Evolutionary conservation across 2,888 invertebrate genomes (phyloP).

Genomic region (Acronicta alni): DNA sequence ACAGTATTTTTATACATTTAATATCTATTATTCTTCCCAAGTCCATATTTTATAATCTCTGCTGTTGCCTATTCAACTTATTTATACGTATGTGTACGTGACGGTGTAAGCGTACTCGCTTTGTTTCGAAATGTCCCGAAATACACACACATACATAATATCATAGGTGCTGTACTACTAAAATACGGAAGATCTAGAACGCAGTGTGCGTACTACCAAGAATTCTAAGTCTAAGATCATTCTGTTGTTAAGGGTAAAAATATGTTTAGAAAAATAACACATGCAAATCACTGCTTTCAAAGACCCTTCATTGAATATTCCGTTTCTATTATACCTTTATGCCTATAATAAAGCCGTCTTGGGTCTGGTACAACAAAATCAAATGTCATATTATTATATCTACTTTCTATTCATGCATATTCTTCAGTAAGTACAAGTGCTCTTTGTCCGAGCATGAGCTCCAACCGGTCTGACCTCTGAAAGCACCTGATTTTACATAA

Average conservation of each 20-base stretch:
- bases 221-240: constrained; percentile 19
- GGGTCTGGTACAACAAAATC: constrained; percentile 35
- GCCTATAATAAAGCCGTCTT: constrained; percentile 37
- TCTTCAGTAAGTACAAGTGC: constrained; percentile 50
- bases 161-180: background rate
- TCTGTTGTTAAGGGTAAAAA: constrained; percentile 18
- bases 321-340: constrained; percentile 40
- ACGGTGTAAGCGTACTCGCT: constrained; percentile 35
- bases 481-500: constrained; percentile 57
- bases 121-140: constrained; percentile 45
- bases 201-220: background rate
- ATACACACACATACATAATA: constrained; percentile 21
- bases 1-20: background rate
- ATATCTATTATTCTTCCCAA: background rate
- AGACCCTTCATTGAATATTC: constrained; percentile 35
- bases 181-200: constrained; percentile 26
- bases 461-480: constrained; percentile 51
- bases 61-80: constrained; percentile 7
- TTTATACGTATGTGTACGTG: constrained; percentile 38
- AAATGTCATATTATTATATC: constrained; percentile 52
- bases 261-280: constrained; percentile 33
- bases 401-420: constrained; percentile 57
- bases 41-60: background rate
- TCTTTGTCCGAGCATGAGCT: constrained; percentile 50
- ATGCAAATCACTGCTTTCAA: constrained; percentile 39